Evolutionary conservation across 2,888 invertebrate genomes (phyloP).

Genomic region (Charanyca ferruginea): DNA sequence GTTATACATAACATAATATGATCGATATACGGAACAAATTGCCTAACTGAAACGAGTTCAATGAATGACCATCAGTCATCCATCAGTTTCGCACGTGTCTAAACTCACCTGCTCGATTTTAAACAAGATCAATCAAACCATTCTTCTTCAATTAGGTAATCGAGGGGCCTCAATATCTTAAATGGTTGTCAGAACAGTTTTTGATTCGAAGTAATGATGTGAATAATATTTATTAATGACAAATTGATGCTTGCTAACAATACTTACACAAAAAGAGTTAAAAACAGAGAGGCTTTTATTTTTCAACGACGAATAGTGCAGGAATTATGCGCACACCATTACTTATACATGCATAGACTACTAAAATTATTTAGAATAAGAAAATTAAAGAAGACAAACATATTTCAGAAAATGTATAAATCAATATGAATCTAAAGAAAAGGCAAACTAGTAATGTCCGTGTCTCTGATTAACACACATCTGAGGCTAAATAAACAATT

Average conservation of each 20-base stretch:
- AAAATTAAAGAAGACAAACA: too few relatives aligned
- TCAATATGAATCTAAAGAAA: too few relatives aligned
- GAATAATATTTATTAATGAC: not conserved
- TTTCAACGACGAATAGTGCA: too few relatives aligned
- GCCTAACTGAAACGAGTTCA: conserved; percentile 27
- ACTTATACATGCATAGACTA: too few relatives aligned
- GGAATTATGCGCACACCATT: too few relatives aligned
- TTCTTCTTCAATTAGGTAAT: conserved; percentile 23
- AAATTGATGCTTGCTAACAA: too few relatives aligned
- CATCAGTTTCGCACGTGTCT: conserved; percentile 27
- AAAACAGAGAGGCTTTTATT: too few relatives aligned
- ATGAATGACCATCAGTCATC: conserved; percentile 43
- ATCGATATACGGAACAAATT: conserved; percentile 7
- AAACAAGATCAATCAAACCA: conserved; percentile 40
- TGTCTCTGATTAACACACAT: not conserved
- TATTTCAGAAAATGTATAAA: too few relatives aligned
- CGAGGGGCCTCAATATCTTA: not conserved
- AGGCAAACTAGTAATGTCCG: too few relatives aligned
- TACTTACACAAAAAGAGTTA: too few relatives aligned
- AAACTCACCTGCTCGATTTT: conserved; percentile 49
- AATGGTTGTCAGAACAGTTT: not conserved
- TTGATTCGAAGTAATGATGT: not conserved
- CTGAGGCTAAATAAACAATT: not conserved
- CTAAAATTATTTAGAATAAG: too few relatives aligned
- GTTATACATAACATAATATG: conserved; percentile 4